phyloP scores from a whole-genome alignment of 1,140 invertebrate genomes.

The Drosophila setifemur region DNA sequence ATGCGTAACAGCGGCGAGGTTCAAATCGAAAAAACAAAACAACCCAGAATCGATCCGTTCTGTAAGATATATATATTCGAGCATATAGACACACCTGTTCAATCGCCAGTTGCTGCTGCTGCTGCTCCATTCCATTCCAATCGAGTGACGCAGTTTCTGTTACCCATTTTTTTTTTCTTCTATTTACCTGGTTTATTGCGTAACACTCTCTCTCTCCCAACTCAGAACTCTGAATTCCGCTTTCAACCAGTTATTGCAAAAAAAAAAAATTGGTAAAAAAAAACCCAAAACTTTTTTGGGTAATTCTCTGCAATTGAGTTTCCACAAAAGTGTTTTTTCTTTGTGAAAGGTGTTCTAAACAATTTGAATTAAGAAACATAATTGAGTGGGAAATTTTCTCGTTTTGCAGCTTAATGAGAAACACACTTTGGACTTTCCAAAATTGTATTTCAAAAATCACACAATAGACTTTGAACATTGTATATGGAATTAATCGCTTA shows the following conservation, averaged over 20 bases:
- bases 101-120: conserved; percentile 48
- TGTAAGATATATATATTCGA: neutral
- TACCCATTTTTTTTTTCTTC: conserved; percentile 38
- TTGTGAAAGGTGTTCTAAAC: neutral
- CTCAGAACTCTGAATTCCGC: conserved; percentile 6
- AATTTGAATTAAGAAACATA: neutral
- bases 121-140: conserved; percentile 33
- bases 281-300: neutral
- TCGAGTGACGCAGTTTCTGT: conserved; percentile 54
- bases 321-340: neutral
- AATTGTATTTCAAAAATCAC: neutral
- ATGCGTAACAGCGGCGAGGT: conserved; percentile 31
- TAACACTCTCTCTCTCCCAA: conserved; percentile 29
- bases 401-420: neutral
- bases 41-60: conserved; percentile 3
- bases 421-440: conserved; percentile 1
- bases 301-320: neutral
- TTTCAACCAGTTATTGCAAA: conserved; percentile 29
- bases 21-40: conserved; percentile 1
- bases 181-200: conserved; percentile 55
- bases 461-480: no score
- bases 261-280: conserved; percentile 5
- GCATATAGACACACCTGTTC: conserved; percentile 61
- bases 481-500: neutral
- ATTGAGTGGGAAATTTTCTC: neutral